Conservation (phyloP, 2,888 invertebrate species). For the Diarsia mendica region DNA sequence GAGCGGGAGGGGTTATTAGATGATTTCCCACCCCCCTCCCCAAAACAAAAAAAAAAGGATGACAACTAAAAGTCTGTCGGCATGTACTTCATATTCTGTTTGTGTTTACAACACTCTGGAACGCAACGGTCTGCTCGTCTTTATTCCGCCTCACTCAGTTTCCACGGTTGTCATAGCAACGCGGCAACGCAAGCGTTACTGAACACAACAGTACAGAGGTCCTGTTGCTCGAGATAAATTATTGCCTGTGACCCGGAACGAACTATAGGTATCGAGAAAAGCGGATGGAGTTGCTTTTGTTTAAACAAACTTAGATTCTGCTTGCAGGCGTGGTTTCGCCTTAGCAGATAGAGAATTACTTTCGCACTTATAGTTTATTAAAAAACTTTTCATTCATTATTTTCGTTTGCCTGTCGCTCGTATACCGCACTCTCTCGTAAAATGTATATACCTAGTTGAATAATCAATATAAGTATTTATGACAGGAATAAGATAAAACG, state of each 20-base stretch:
- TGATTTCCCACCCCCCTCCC: too few species aligned
- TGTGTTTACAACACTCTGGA: background rate
- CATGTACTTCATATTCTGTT: background rate
- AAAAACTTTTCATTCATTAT: background rate
- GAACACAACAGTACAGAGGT: background rate
- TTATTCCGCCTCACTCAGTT: background rate
- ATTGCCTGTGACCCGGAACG: background rate
- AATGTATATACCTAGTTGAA: too few species aligned
- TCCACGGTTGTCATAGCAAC: constrained; percentile 7
- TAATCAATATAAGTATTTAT: background rate
- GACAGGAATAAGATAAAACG: too few species aligned
- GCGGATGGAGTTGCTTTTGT: background rate
- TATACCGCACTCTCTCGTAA: background rate
- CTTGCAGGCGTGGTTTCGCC: background rate
- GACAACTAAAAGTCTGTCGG: background rate
- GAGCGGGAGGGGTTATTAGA: too few species aligned
- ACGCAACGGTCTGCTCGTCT: background rate
- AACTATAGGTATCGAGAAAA: background rate
- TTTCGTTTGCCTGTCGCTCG: background rate
- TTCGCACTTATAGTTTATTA: background rate
- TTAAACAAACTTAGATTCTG: background rate
- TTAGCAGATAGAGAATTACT: background rate
- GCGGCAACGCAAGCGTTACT: background rate
- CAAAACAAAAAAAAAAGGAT: too few species aligned
- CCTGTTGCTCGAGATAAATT: background rate